These are phyloP conservation scores for Prenolepis imparis DNA, from an alignment of 2,888 invertebrate genomes.

Conservation along the genomic window DNA sequence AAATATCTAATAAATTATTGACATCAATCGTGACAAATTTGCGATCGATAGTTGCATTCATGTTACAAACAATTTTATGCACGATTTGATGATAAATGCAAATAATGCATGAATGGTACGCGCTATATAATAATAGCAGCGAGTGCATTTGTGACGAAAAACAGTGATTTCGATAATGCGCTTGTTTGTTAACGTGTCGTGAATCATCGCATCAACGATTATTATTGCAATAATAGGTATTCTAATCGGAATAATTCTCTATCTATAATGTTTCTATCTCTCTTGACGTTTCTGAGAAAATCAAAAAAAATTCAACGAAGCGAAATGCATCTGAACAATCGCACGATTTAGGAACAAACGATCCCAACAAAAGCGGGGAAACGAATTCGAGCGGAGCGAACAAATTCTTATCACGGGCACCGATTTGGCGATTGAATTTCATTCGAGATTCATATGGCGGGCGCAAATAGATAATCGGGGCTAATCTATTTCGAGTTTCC, in stretches of 20 bases:
- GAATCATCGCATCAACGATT: background rate
- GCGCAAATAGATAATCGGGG: constrained; percentile 10
- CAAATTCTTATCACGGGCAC: constrained; percentile 3
- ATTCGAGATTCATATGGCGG: background rate
- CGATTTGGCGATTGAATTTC: constrained; percentile 28
- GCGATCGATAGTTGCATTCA: background rate
- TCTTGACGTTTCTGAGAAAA: too few species aligned
- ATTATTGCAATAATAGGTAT: background rate
- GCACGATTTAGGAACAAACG: background rate
- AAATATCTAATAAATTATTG: constrained; percentile 41
- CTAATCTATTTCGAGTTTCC: constrained; percentile 33
- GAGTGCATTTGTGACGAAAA: background rate
- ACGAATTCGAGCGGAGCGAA: too few species aligned
- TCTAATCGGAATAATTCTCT: background rate
- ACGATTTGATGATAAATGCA: constrained; percentile 15
- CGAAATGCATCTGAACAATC: background rate
- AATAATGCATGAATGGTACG: background rate
- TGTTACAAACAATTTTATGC: background rate
- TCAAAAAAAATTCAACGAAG: background rate
- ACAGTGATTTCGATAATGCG: background rate
- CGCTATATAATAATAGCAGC: constrained; percentile 22
- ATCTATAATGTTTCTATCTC: background rate
- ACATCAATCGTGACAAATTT: constrained; percentile 34
- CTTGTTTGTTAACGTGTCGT: background rate
- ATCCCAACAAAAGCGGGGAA: background rate